Base-by-base conservation (phyloP, 2,797 vertebrate species). In the Sebastiscus albofasciatus region DNA sequence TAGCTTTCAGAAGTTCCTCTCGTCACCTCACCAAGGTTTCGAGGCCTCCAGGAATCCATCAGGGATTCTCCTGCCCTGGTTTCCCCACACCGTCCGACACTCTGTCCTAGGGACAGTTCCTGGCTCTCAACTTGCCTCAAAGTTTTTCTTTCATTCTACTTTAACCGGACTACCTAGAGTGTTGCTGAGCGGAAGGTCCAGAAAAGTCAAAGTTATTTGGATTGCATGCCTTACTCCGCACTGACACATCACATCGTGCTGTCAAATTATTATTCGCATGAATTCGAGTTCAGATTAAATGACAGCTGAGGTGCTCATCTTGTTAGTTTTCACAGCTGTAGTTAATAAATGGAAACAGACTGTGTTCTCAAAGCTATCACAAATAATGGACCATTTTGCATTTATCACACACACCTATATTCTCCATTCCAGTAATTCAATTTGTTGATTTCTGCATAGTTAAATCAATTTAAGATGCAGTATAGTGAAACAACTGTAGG, bases 11-110 rank as follows among this genome's bases (percentile, higher is more conserved):
- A 90, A 64, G 75, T 67, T 80, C 61, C 42, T 79, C 68, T 89
- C 42, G 2, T 52, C 18, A 18, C 42, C 24, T 52, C 18, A 7
- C 22, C 24, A 42, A 46, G 31, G 84, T 88, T 88, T 88, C 62
- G 67, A 78, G 72, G 79, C 34, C 67, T 86, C 26, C 29, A 77
- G 49, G 68, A 84, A 84, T 75, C 89, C 93, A 87, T 83, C 67
- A 75, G 90, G 88, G 92, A 93, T 80, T 78, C 49, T 89, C 85
- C 75, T 89, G 93, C 85, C 92, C 94, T 92, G 90, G 75, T 91
- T 95, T 93, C 46, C 61, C 84, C 77, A 69, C 72, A 69, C 72
- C 16, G 11, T 73, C n/a, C 58, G 85, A 90, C 91, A 77, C 72
- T 61, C 74, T 82, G 90, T 89, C 80, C 82, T 24, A 65, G 58